These are phyloP conservation scores for Trypoxylon attenuatum DNA, from an alignment of 2,888 invertebrate genomes.

Conservation along the genomic window DNA sequence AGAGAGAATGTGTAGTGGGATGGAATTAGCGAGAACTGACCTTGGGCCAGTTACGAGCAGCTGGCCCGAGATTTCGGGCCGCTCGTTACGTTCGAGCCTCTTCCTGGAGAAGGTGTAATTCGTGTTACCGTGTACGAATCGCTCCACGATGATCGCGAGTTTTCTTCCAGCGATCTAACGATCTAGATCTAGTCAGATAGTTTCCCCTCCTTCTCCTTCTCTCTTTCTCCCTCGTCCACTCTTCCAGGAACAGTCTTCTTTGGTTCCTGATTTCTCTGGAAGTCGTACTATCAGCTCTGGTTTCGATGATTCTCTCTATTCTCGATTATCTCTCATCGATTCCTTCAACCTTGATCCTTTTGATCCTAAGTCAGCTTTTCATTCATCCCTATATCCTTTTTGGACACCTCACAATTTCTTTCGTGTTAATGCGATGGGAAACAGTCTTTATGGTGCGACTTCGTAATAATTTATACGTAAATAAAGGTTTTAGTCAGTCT, in stretches of 20 bases:
- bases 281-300: too few species aligned
- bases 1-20: constrained; percentile 5
- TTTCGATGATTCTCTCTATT: too few species aligned
- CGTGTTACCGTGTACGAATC: constrained; percentile 9
- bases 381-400: too few species aligned
- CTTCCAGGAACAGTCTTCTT: not conserved
- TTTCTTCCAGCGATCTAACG: not conserved
- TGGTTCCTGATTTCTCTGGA: not conserved
- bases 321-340: too few species aligned
- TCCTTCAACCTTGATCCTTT: too few species aligned
- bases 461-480: too few species aligned
- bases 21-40: constrained; percentile 61
- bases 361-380: not conserved
- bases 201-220: not conserved
- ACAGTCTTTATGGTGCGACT: too few species aligned
- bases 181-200: not conserved
- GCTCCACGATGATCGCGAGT: not conserved
- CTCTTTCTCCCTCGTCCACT: not conserved
- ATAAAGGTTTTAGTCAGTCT: too few species aligned
- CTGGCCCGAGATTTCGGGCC: not conserved
- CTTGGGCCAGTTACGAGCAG: constrained; percentile 64
- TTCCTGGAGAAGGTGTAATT: not conserved
- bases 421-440: too few species aligned
- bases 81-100: not conserved
- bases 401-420: too few species aligned